Percentiles rank a stretch among this genome's conserved stretches.
These are phyloP conservation scores for Gymnothorax reevesii DNA, from an alignment of 2,797 vertebrate genomes.

Conservation along the genomic window DNA sequence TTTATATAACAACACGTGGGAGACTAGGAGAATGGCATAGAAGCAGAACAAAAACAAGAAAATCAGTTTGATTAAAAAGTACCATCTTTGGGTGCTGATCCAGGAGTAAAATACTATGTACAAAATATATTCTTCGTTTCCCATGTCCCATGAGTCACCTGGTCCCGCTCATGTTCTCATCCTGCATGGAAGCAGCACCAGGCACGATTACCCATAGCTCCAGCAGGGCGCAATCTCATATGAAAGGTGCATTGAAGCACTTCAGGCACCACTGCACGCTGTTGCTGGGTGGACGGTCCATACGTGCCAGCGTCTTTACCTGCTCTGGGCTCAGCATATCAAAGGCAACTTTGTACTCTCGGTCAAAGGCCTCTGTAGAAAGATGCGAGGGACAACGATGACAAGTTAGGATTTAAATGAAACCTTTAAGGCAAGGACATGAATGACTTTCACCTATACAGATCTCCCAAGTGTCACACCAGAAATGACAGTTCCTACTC, in stretches of 20 bases:
- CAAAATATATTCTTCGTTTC: conserved; percentile 24
- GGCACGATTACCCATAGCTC: conserved; percentile 11
- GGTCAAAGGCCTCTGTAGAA: conserved; percentile 91
- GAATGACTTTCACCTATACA: not conserved
- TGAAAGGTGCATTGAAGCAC: conserved; percentile 85
- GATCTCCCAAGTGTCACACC: not conserved
- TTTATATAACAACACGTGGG: conserved; percentile 10
- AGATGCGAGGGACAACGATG: conserved; percentile 9
- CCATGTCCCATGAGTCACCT: not conserved
- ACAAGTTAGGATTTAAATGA: not conserved
- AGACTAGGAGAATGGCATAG: conserved; percentile 36
- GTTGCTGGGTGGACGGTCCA: conserved; percentile 81
- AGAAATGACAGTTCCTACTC: not conserved
- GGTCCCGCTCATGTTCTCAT: conserved; percentile 12
- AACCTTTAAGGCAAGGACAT: not conserved
- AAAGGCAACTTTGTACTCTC: conserved; percentile 85
- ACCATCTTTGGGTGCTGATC: conserved; percentile 55
- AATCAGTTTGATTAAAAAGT: conserved; percentile 49
- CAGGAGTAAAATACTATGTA: conserved; percentile 29
- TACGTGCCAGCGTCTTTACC: conserved; percentile 78
- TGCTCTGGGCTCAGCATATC: conserved; percentile 80
- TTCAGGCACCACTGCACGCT: conserved; percentile 88
- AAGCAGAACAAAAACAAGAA: conserved; percentile 38
- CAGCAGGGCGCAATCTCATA: conserved; percentile 66
- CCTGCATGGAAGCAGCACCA: not conserved